Conservation (phyloP, 2,113 vertebrate species). For the Himantopus leucocephalus region DNA sequence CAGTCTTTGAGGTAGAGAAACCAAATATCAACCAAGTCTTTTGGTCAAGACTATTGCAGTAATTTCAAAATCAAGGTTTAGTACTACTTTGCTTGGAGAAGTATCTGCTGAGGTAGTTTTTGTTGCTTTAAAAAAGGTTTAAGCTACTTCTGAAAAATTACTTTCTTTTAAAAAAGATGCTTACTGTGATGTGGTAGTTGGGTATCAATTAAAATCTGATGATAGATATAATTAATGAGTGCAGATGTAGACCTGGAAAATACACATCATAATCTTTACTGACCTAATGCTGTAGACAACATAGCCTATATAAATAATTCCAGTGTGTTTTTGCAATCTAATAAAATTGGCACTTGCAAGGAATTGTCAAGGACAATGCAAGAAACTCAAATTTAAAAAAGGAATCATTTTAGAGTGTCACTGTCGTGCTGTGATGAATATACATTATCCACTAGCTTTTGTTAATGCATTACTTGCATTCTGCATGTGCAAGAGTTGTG, state of each 20-base stretch:
- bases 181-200: not conserved
- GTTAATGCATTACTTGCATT: not conserved
- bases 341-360: not conserved
- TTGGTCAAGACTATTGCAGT: not conserved
- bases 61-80: not conserved
- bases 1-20: not conserved
- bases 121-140: not conserved
- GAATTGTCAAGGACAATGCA: not conserved
- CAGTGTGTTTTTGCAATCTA: not conserved
- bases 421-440: not conserved
- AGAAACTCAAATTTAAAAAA: not conserved
- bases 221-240: not conserved
- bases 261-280: not conserved
- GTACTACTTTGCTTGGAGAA: not conserved
- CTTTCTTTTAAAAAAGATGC: not conserved
- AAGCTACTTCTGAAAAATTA: not conserved
- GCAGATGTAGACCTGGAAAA: not conserved
- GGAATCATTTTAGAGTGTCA: fast-evolving
- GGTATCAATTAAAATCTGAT: not conserved
- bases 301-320: not conserved
- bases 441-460: not conserved
- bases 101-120: not conserved
- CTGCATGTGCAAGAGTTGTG: not conserved
- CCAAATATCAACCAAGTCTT: not conserved
- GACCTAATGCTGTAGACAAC: not conserved